Base-by-base conservation (phyloP, 37 sponge, comb jelly and placozoan genomes). In the Amphimedon queenslandica region DNA sequence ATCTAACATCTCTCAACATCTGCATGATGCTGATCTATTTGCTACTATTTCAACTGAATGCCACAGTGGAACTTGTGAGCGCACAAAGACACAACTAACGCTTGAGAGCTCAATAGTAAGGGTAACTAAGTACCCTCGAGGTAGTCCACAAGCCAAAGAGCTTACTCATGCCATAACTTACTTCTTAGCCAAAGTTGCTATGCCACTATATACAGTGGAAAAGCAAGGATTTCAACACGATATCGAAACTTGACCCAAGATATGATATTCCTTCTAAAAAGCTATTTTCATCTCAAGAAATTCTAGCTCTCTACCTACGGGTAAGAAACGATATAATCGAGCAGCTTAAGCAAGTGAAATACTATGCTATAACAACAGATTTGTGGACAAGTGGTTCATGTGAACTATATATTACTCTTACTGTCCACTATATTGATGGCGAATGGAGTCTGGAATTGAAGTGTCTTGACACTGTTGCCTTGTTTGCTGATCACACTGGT, bases 351-450 rank as follows among this genome's bases (percentile, higher is more conserved):
- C 40, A 34, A 34, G 21, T 29, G 8, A 29, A 29, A 13, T 47
- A 47, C 63, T 61, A 29, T 27, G 35, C 71, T 40, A 35, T 38
- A 1, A 75, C 75, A 3, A 75, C 64, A 63, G 78, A 77, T 67
- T 35, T 77, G 57, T 77, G 78, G n/a, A n/a, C n/a, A n/a, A n/a
- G n/a, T n/a, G n/a, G n/a, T n/a, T n/a, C n/a, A n/a, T n/a, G n/a
- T n/a, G 78, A n/a, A n/a, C n/a, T n/a, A n/a, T n/a, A n/a, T n/a
- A n/a, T n/a, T n/a, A n/a, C n/a, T n/a, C n/a, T n/a, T n/a, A n/a
- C n/a, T n/a, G n/a, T n/a, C n/a, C n/a, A n/a, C n/a, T n/a, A n/a
- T n/a, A n/a, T n/a, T n/a, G n/a, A n/a, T n/a, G n/a, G n/a, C n/a
- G n/a, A n/a, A n/a, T n/a, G n/a, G n/a, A n/a, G n/a, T n/a, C n/a